Percentiles rank a stretch among this genome's conserved stretches.
These are phyloP conservation scores for Pseudopipra pipra DNA, from an alignment of 2,113 vertebrate genomes.

Conservation along the genomic window DNA sequence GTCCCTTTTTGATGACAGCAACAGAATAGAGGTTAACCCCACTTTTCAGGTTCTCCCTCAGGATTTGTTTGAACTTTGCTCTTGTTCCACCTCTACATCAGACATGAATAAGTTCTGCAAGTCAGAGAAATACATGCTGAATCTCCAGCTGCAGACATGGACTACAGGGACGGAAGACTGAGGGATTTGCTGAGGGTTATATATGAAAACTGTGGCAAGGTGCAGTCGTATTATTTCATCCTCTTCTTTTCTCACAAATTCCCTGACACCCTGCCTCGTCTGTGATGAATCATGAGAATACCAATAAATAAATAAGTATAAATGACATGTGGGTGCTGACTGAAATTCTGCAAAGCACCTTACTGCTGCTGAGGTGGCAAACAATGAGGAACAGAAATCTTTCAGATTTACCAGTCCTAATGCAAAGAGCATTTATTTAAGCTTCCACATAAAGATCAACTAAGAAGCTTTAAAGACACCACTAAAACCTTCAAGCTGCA, in stretches of 20 bases:
- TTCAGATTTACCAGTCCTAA: constrained; percentile 8
- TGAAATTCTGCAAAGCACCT: constrained; percentile 31
- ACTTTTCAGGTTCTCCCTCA: constrained; percentile 62
- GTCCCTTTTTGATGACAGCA: constrained; percentile 63
- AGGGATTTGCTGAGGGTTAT: not conserved
- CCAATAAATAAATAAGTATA: not conserved
- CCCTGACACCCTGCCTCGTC: not conserved
- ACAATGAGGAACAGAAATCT: constrained; percentile 34
- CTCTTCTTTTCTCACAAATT: not conserved
- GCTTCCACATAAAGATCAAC: constrained; percentile 38
- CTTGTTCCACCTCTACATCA: constrained; percentile 5
- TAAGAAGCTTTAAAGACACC: constrained; percentile 58
- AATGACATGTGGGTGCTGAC: not conserved
- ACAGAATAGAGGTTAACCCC: constrained; percentile 58
- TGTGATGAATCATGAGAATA: not conserved
- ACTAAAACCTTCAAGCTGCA: constrained; percentile 50
- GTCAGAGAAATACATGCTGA: not conserved
- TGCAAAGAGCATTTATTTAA: constrained; percentile 40
- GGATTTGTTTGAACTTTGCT: constrained; percentile 61
- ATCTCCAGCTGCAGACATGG: not conserved
- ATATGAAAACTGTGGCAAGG: not conserved
- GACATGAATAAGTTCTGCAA: not conserved
- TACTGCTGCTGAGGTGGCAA: not conserved
- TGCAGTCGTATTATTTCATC: not conserved
- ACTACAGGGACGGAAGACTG: not conserved